Evolutionary conservation across 2,113 vertebrate species (phyloP).

Genomic region (Platycercus adscitus): DNA sequence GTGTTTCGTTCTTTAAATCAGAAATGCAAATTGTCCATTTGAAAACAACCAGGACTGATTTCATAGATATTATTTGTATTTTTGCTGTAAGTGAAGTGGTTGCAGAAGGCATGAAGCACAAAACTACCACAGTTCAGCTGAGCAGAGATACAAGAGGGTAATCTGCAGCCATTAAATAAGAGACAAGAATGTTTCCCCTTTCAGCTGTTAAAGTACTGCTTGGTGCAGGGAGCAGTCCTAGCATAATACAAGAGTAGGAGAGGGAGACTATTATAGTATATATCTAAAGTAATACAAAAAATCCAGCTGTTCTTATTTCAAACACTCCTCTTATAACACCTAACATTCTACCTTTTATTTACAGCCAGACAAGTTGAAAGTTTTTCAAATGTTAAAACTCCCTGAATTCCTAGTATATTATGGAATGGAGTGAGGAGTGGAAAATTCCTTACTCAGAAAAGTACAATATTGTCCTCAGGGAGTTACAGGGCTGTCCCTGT

Average conservation of each 20-base stretch:
- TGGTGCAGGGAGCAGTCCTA: not conserved
- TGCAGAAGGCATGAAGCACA: slow-evolving; percentile 21
- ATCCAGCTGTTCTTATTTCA: not conserved
- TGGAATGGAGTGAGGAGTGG: not conserved
- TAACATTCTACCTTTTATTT: not conserved
- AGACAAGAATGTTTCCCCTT: not conserved
- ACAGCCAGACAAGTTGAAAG: not conserved
- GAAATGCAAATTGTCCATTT: slow-evolving; percentile 54
- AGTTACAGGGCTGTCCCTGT: not conserved
- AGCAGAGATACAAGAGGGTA: slow-evolving; percentile 4
- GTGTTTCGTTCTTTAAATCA: slow-evolving; percentile 40
- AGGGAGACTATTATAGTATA: not conserved
- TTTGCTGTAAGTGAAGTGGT: slow-evolving; percentile 1
- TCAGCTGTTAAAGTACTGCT: not conserved
- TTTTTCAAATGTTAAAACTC: not conserved
- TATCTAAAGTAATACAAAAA: not conserved
- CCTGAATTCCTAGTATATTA: not conserved
- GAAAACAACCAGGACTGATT: slow-evolving; percentile 27
- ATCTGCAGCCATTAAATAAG: slow-evolving; percentile 41
- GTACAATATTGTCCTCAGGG: not conserved
- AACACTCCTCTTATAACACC: not conserved
- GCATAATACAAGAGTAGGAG: not conserved
- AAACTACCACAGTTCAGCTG: not conserved
- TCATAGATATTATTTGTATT: slow-evolving; percentile 42
- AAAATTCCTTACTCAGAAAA: not conserved